A percentile compares a stretch with the other conserved stretches of the same genome.
Evolutionary conservation across 2,888 invertebrate genomes (phyloP).

Genomic region (Linnaemya tessellans): DNA sequence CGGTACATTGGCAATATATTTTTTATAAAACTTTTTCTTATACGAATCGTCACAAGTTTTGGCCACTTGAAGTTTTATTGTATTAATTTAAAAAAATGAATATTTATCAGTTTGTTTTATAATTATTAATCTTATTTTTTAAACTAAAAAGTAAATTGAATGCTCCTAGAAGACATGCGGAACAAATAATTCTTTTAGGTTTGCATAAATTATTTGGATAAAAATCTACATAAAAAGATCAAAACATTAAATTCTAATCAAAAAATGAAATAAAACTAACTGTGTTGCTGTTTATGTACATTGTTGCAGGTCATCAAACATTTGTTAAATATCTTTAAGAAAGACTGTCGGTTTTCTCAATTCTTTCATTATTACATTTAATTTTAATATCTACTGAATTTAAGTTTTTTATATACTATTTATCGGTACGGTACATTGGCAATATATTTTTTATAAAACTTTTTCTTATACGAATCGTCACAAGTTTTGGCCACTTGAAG

Average conservation of each 20-base stretch:
- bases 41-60: background rate
- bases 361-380: background rate
- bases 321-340: background rate
- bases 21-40: background rate
- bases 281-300: constrained; percentile 39
- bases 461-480: constrained; percentile 1
- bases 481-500: background rate
- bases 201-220: no score
- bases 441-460: background rate
- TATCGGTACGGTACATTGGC: background rate
- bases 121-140: background rate
- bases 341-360: background rate
- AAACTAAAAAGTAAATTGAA: background rate
- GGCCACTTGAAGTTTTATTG: background rate
- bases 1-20: constrained; percentile 1
- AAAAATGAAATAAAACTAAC: no score
- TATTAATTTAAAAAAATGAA: background rate
- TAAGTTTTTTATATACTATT: background rate
- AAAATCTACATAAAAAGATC: no score
- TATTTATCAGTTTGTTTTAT: background rate
- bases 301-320: background rate
- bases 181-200: no score
- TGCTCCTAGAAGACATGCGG: no score
- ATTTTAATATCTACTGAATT: background rate
- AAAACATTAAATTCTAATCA: no score